Conservation (phyloP, 2,888 invertebrate genomes). For the Agriopis leucophaearia region DNA sequence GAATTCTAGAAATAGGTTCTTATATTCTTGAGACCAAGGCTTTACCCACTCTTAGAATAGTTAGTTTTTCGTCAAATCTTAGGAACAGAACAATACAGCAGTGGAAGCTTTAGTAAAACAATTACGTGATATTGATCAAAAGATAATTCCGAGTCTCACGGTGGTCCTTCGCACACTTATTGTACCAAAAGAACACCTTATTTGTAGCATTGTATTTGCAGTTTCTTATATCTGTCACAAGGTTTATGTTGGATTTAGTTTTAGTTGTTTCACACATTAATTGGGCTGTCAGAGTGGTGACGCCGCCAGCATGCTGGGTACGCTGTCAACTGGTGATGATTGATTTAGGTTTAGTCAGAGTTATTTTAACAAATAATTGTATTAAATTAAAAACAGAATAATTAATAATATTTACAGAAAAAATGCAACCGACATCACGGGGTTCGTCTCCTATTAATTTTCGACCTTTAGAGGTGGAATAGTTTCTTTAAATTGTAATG, state of each 20-base stretch:
- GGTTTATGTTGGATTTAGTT: constrained; percentile 26
- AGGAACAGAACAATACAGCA: constrained; percentile 41
- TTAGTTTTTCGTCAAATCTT: constrained; percentile 34
- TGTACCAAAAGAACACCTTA: constrained; percentile 30
- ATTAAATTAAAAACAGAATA: too few species aligned
- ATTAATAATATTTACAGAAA: too few species aligned
- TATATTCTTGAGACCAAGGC: constrained; percentile 28
- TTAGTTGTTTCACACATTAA: constrained; percentile 15
- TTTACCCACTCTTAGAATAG: constrained; percentile 25
- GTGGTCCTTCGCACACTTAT: constrained; percentile 34
- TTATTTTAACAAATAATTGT: too few species aligned
- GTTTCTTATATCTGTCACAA: constrained; percentile 35
- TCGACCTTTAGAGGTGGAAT: too few species aligned
- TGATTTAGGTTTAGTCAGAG: too few species aligned
- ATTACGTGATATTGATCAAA: constrained; percentile 47
- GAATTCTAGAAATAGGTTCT: constrained; percentile 26
- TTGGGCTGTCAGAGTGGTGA: not conserved
- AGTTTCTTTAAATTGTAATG: too few species aligned
- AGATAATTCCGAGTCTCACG: constrained; percentile 39
- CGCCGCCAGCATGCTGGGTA: too few species aligned
- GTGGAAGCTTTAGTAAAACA: constrained; percentile 39
- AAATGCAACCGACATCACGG: too few species aligned
- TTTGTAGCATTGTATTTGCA: constrained; percentile 28
- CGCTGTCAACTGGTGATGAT: too few species aligned
- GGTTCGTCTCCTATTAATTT: too few species aligned